These are phyloP conservation scores for Bibio marci DNA, from an alignment of 2,888 invertebrate species.

Conservation along the genomic window DNA sequence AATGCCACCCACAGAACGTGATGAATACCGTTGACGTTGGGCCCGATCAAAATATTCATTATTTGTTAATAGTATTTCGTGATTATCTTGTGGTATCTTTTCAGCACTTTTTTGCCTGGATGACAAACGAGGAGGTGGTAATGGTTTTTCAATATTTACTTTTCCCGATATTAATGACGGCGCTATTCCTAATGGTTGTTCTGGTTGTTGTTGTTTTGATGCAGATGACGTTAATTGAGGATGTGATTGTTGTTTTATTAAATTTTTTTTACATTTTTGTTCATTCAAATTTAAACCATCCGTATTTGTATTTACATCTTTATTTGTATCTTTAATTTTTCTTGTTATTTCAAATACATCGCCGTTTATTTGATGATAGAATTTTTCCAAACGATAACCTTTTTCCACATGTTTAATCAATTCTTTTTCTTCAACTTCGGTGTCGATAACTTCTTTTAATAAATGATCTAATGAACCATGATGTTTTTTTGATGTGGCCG, in stretches of 20 bases:
- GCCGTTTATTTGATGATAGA: conserved; percentile 29
- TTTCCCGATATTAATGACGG: too few relatives aligned
- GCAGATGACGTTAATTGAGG: conserved; percentile 1
- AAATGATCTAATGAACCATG: conserved; percentile 27
- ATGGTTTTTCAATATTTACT: conserved; percentile 18
- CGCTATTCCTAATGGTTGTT: too few relatives aligned
- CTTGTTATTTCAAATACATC: conserved; percentile 29
- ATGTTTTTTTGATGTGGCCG: too few relatives aligned
- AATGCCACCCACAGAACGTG: conserved; percentile 26
- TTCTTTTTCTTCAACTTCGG: neutral
- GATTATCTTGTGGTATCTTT: too few relatives aligned
- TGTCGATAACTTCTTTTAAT: conserved; percentile 15
- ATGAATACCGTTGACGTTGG: conserved; percentile 28
- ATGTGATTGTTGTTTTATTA: conserved; percentile 5
- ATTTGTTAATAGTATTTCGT: too few relatives aligned
- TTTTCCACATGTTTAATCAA: conserved; percentile 22
- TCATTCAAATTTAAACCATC: too few relatives aligned
- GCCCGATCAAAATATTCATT: conserved; percentile 27
- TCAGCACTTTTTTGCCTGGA: conserved; percentile 10
- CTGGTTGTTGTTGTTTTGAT: conserved; percentile 1
- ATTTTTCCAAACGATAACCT: conserved; percentile 28
- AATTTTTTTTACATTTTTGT: conserved; percentile 2
- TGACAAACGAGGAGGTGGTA: neutral
- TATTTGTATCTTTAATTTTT: conserved; percentile 2
- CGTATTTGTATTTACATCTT: neutral